Evolutionary conservation across 2,888 invertebrate genomes (phyloP), one percentile per base, ranked within the genome.

Genomic region (Drosophila helvetica): DNA sequence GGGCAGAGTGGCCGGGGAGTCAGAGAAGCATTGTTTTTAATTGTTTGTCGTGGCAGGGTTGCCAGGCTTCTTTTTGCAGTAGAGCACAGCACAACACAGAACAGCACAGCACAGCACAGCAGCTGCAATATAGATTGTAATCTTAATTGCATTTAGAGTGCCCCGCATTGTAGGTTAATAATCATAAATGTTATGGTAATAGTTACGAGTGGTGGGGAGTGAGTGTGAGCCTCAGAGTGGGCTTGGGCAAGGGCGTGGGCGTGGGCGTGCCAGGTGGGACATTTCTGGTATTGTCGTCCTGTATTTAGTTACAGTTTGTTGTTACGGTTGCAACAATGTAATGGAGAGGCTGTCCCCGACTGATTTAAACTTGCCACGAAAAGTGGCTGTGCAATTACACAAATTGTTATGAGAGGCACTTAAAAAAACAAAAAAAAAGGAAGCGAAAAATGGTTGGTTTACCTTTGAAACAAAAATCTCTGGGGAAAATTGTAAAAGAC

Each of bases 151-250:
- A 85, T 88, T 85, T 88, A 88, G 88, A 85, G 85, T 85, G 85
- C 85, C 88, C 81, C 86, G 88, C 85, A 85, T 85, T 85, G 85
- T 88, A 74, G 88, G 88, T 86, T 88, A 88, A 88, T 88, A 85
- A 85, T 86, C 88, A 85, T 85, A 88, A 86, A 83, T 83, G 83
- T 87, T 87, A 83, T 87, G 87, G 87, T 83, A 83, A 83, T 83
- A 83, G 82, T 85, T 69, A 62, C 61, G 56, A 56, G 67, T 62
- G 57, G 9, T 38, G 51, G 59, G 27, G 30, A 19, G n/a, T 38
- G 38, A n/a, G 38, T 38, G 55, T 42, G 38, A 55, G 42, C 27
- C 27, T 8, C 27, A 18, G 22, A n/a, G n/a, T 38, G 7, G 7
- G n/a, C n/a, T 55, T 25, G 38, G 42, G 42, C 2, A 17, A 15